Base-by-base conservation (phyloP, 1,140 invertebrate species). In the Ectropis grisescens region DNA sequence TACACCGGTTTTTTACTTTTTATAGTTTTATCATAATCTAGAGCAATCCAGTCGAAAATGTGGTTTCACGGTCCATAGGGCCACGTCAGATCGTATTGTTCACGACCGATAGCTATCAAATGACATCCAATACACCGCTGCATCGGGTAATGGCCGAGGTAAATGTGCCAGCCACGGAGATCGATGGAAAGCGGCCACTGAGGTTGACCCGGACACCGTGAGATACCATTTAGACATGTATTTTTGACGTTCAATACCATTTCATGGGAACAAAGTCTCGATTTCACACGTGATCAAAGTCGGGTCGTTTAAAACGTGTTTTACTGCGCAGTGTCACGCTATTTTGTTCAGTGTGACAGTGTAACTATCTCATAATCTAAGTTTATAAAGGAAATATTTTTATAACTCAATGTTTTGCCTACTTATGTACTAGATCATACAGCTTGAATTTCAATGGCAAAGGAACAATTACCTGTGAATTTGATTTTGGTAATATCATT, bases 181-280 rank as follows among this genome's bases (percentile, higher is more conserved):
- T 72, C 50, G 52, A 54, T 53, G 52, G 51, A 61, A 67, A 64
- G 57, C 37, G 44, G 65, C 67, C 62, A 66, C 62, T 68, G 62
- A 60, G 60, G 71, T 68, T 61, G 60, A 54, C 49, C 40, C n/a
- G n/a, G n/a, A 41, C 37, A 55, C 59, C 58, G 65, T 74, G 68
- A 62, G 60, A 62, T 47, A 61, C 45, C 42, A 22, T 47, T 58
- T 51, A 51, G 43, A 56, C 36, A 48, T 41, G 32, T 43, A 50
- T 42, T 62, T 61, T 58, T 61, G 59, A 62, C 44, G 51, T 71
- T 58, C 56, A 64, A 47, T 57, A 48, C 42, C 39, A 32, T 52
- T 58, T 62, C 52, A 59, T 62, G 58, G 51, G 62, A 74, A 55
- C 45, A 27, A 33, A 37, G 45, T 40, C 55, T 41, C 39, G 42